A percentile compares a stretch with the other conserved stretches of the same genome.
Conservation (phyloP, 2,113 vertebrate species). For the Corydoras maculifer region DNA sequence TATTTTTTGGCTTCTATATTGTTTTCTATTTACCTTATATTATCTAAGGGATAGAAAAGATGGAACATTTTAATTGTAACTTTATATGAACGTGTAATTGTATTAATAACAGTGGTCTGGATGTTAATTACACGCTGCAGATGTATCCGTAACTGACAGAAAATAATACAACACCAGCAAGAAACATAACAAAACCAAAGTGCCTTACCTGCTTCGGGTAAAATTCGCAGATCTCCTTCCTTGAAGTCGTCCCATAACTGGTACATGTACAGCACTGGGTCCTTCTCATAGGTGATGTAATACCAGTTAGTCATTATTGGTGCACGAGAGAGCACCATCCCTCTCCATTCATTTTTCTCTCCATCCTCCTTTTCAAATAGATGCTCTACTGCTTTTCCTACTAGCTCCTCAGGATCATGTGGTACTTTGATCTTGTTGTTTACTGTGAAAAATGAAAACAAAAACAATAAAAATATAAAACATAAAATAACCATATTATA, state of each 20-base stretch:
- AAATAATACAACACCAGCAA: too few relatives aligned
- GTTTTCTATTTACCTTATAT: too few relatives aligned
- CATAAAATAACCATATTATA: too few relatives aligned
- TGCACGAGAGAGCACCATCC: conserved; percentile 73
- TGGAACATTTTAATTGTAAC: too few relatives aligned
- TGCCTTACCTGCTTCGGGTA: conserved; percentile 68
- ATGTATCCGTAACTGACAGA: too few relatives aligned
- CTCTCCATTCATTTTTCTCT: conserved; percentile 74
- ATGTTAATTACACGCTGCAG: too few relatives aligned
- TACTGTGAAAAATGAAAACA: conserved; percentile 44
- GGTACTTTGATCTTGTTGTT: conserved; percentile 74
- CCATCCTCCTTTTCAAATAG: conserved; percentile 75
- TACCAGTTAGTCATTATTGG: conserved; percentile 79
- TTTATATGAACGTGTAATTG: too few relatives aligned
- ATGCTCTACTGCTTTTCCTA: conserved; percentile 72
- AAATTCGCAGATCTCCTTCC: conserved; percentile 71
- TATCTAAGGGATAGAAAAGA: too few relatives aligned
- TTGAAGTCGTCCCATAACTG: conserved; percentile 76
- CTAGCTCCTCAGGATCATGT: conserved; percentile 68
- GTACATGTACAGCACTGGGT: conserved; percentile 77
- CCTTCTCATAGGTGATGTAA: conserved; percentile 78
- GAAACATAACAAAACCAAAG: too few relatives aligned
- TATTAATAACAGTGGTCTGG: too few relatives aligned
- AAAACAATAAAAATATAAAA: too few relatives aligned
- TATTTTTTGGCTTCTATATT: too few relatives aligned